Evolutionary conservation across 2,888 invertebrate species (phyloP), one percentile per base, ranked within the genome.

Genomic region (Zele albiditarsus): DNA sequence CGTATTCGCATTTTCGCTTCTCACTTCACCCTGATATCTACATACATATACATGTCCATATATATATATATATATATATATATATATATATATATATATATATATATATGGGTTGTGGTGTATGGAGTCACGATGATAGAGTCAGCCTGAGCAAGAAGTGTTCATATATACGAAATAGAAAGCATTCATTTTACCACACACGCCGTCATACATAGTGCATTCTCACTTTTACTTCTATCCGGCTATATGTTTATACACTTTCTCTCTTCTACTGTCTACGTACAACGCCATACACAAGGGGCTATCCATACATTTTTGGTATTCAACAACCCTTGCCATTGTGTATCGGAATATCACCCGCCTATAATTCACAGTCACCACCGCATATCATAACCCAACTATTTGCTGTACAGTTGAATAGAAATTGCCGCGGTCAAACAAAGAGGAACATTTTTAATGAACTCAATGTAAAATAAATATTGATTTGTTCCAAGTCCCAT

Each of bases 351-450:
- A 86, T 85, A 85, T 85, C 84, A 84, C 82, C 81, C 81, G 75
- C 78, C 81, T 81, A 85, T 86, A 86, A 87, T 86, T 87, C 86
- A 87, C 79, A 79, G 71, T 75, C 79, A 81, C 79, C 65, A 78
- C 78, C 84, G 84, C 85, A 83, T 84, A 87, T 86, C 86, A 86
- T 84, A 85, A 81, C 82, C 74, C 75, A 83, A 83, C 84, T 85
- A 84, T 84, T 82, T 83, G 80, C 79, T 71, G 73, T 74, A 2
- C 8, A 75, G 74, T 72, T 78, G 82, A 81, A 84, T 84, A 82
- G 80, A 82, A 82, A 82, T 83, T 85, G 84, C 84, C 82, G 81
- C 82, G 80, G 16, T 57, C n/a, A n/a, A n/a, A n/a, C n/a, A n/a
- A n/a, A n/a, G n/a, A n/a, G n/a, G n/a, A n/a, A n/a, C n/a, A n/a